A percentile compares a stretch with the other conserved stretches of the same genome.
phyloP scores from a whole-genome alignment of 2,797 vertebrate species.

The Tenualosa thibaudeaui region DNA sequence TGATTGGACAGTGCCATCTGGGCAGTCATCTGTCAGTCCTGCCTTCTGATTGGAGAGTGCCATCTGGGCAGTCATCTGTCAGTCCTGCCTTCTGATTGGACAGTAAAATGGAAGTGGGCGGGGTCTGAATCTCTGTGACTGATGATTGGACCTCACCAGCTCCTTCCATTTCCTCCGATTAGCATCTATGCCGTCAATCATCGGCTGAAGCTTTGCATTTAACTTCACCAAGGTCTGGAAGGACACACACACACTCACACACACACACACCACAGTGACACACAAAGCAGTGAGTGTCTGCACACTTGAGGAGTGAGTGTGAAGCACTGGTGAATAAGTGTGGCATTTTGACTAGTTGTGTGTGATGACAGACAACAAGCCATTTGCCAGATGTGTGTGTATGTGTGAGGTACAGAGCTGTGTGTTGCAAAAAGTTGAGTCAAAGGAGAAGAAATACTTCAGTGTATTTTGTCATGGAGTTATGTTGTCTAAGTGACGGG shows the following conservation, averaged over 20 bases:
- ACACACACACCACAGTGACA: background rate
- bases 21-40: constrained; percentile 30
- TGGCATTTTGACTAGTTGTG: no score
- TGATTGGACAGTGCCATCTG: constrained; percentile 35
- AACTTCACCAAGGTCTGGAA: constrained; percentile 71
- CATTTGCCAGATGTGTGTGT: no score
- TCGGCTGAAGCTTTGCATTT: constrained; percentile 78
- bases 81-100: constrained; percentile 40
- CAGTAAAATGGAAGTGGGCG: constrained; percentile 18
- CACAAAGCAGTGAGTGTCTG: no score
- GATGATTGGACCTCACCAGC: constrained; percentile 70
- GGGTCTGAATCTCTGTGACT: constrained; percentile 46
- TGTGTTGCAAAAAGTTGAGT: no score
- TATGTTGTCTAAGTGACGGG: no score
- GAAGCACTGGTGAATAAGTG: no score
- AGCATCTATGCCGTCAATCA: constrained; percentile 74
- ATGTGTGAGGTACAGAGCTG: no score
- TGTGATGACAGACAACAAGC: no score
- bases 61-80: constrained; percentile 33
- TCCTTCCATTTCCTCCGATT: constrained; percentile 78
- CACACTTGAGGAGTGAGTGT: no score
- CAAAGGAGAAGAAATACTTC: no score
- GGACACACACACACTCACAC: background rate
- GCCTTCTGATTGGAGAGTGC: constrained; percentile 33
- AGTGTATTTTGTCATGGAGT: no score